Evolutionary conservation across 2,888 invertebrate species (phyloP), one percentile per base, ranked within the genome.

Genomic region (Monopis laevigella): DNA sequence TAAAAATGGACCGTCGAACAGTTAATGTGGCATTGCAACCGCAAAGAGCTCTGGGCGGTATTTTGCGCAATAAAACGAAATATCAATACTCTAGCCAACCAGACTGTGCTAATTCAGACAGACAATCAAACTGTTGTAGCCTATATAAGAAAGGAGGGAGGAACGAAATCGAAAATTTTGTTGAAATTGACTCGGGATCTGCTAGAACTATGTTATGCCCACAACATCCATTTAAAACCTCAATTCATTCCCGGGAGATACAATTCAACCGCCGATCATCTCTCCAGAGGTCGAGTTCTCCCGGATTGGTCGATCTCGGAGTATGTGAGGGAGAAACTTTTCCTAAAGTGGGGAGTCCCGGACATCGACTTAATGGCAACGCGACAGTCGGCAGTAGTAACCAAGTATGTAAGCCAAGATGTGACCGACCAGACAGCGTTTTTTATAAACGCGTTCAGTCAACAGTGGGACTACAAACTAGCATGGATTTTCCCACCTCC

Each of bases 401-500:
- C n/a, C n/a, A n/a, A n/a, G n/a, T n/a, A n/a, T n/a, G n/a, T n/a
- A n/a, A n/a, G n/a, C n/a, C n/a, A n/a, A n/a, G n/a, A n/a, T n/a
- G n/a, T n/a, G n/a, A n/a, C n/a, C n/a, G 44, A 46, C 35, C 8
- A 17, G 4, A 10, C 28, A 8, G 40, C 42, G 13, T 18, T 21
- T n/a, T 28, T 30, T 11, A 39, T 39, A 39, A 46, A 51, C 29
- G 49, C 50, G 3, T 51, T 53, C 48, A 51, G 49, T 46, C 43
- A 45, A 11, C 29, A 2, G 18, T 50, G 51, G 49, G 17, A 29
- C 7, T 49, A 40, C 29, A 21, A 42, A 1, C 42, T 52, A 14
- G 51, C 48, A 12, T 56, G 53, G 18, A 43, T 53, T 7, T 54
- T 54, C 39, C 52, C 56, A 2, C 54, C 54, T 2, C 56, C 53